phyloP scores from a whole-genome alignment of 1,140 invertebrate species.

The Drosophila nigromelanica region DNA sequence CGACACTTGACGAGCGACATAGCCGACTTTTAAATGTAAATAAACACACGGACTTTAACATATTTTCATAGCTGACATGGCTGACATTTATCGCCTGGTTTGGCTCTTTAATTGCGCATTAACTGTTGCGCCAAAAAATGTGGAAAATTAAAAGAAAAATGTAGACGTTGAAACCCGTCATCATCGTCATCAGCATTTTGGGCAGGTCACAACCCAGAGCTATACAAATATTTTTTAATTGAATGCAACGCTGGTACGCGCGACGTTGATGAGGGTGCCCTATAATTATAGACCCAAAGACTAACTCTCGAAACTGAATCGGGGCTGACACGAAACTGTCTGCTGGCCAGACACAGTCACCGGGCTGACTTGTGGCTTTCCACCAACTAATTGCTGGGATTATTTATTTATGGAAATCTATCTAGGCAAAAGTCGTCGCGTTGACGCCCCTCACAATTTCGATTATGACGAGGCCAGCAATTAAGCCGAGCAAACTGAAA shows the following conservation, averaged over 20 bases:
- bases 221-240: constrained; percentile 59
- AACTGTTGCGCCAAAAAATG: constrained; percentile 33
- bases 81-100: constrained; percentile 53
- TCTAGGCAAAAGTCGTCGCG: constrained; percentile 47
- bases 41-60: constrained; percentile 46
- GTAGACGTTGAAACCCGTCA: constrained; percentile 25
- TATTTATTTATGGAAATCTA: constrained; percentile 74
- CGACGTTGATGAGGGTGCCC: constrained; percentile 68
- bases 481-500: constrained; percentile 20
- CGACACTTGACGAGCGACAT: constrained; percentile 64
- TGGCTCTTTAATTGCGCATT: constrained; percentile 62
- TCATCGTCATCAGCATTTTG: constrained; percentile 30
- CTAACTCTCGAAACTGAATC: constrained; percentile 29
- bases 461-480: constrained; percentile 27
- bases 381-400: constrained; percentile 52
- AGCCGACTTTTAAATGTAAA: constrained; percentile 55
- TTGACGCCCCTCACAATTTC: constrained; percentile 46
- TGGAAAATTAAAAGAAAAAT: constrained; percentile 13
- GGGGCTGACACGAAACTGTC: constrained; percentile 21
- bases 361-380: constrained; percentile 37
- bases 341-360: not conserved
- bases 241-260: constrained; percentile 37
- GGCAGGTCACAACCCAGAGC: constrained; percentile 28
- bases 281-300: constrained; percentile 54
- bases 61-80: constrained; percentile 43